Evolutionary conservation across 2,888 invertebrate species (phyloP), one percentile per base, ranked within the genome.

Genomic region (Therioaphis trifolii): DNA sequence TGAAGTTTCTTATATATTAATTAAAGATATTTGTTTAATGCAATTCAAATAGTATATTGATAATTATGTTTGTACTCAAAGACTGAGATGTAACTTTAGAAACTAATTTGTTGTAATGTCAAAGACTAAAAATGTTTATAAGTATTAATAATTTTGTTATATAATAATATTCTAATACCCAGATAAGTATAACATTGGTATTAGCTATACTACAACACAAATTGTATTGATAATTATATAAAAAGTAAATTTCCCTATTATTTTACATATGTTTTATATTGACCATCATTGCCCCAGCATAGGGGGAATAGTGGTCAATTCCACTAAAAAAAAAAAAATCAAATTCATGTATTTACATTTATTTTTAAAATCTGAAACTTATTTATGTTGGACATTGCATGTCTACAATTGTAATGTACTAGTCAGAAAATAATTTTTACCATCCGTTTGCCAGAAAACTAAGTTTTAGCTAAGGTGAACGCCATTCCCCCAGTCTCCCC

Each of bases 391-490:
- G 12, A 61, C 61, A 12, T 2, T 27, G 27, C 61, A 24, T 24
- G 61, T 61, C 27, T 61, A 61, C 18, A 14, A 18, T 61, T 61
- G 27, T 61, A 61, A 18, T 61, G 27, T 66, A 66, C 15, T 66
- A 35, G 35, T 66, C 14, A 66, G 9, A 35, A 66, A 35, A 35
- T 24, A 66, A 66, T 68, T 55, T 55, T 4, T 12, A 55, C 52
- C 52, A 55, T 55, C 52, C n/a, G 52, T 55, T 55, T 55, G 18
- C 52, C n/a, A 55, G n/a, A n/a, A 55, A 55, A 55, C 52, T 55
- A 55, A 55, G 52, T 55, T 55, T 55, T 55, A 55, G n/a, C 52
- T 55, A 55, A 55, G 52, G 52, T 18, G 52, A 55, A 55, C 52
- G 52, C 52, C 52, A 55, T 55, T 55, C 52, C 52, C 52, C 18